phyloP scores from a whole-genome alignment of 2,888 invertebrate genomes.

The Caenorhabditis panamensis region DNA sequence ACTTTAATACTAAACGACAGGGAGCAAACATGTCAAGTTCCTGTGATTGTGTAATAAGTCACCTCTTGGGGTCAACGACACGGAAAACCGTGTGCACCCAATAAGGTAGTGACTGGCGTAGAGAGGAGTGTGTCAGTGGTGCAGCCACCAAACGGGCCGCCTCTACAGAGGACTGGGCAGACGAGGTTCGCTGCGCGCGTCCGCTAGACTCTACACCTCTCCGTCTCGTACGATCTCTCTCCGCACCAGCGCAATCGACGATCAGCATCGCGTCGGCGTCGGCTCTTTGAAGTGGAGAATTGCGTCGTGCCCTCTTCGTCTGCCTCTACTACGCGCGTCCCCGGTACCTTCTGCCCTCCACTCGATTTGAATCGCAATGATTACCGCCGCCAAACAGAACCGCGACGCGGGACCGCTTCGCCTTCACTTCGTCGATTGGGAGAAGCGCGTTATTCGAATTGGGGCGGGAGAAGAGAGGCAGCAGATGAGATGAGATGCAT shows the following conservation, averaged over 20 bases:
- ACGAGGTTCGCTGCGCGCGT: slow-evolving; percentile 26
- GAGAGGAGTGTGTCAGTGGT: slow-evolving; percentile 21
- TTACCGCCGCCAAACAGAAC: slow-evolving; percentile 51
- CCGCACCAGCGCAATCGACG: slow-evolving; percentile 40
- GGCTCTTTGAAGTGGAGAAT: slow-evolving; percentile 48
- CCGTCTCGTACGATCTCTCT: slow-evolving; percentile 23
- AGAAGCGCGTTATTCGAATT: slow-evolving; percentile 43
- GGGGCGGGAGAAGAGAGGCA: background rate
- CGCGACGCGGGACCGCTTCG: slow-evolving; percentile 55
- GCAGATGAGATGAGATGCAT: slow-evolving; percentile 17
- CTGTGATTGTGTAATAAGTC: slow-evolving; percentile 20
- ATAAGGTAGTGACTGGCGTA: slow-evolving; percentile 41
- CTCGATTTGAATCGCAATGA: slow-evolving; percentile 54
- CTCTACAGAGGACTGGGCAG: slow-evolving; percentile 13
- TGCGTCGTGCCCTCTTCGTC: slow-evolving; percentile 32
- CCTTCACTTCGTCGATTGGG: background rate
- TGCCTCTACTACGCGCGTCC: slow-evolving; percentile 6
- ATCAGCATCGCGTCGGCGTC: slow-evolving; percentile 44
- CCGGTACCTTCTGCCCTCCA: slow-evolving; percentile 5
- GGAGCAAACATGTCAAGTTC: background rate
- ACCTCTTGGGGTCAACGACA: slow-evolving; percentile 12
- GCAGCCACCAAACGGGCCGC: slow-evolving; percentile 40
- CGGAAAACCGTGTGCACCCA: too few species aligned
- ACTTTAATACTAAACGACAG: too few species aligned
- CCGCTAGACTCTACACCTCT: slow-evolving; percentile 18